These are phyloP conservation scores for Pimpla rufipes DNA, from an alignment of 2,888 invertebrate species.

Conservation along the genomic window DNA sequence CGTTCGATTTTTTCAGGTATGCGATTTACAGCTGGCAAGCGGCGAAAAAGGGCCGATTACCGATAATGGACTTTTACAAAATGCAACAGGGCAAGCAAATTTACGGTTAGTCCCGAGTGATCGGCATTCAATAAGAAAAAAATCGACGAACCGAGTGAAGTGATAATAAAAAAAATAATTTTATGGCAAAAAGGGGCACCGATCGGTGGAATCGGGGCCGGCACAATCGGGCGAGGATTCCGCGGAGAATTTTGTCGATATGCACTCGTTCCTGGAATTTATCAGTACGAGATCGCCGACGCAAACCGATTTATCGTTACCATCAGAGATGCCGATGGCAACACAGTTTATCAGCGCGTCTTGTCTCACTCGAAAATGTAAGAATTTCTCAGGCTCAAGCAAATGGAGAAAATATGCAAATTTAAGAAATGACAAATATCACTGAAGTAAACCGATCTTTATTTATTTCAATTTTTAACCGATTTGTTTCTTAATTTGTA, in stretches of 20 bases:
- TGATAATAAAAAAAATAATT: slow-evolving; percentile 11
- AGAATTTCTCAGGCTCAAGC: too few species aligned
- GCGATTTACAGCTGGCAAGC: slow-evolving; percentile 89
- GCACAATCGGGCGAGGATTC: slow-evolving; percentile 96
- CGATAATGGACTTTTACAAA: slow-evolving; percentile 93
- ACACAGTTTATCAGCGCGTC: slow-evolving; percentile 92
- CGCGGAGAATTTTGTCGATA: slow-evolving; percentile 97
- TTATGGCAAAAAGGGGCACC: slow-evolving; percentile 89
- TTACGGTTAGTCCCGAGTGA: slow-evolving; percentile 88
- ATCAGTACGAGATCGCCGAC: slow-evolving; percentile 93
- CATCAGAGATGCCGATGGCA: slow-evolving; percentile 89
- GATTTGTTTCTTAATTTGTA: too few species aligned
- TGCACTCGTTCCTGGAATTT: slow-evolving; percentile 95
- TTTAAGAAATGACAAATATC: too few species aligned
- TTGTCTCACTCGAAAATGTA: slow-evolving; percentile 90
- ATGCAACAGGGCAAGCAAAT: slow-evolving; percentile 92
- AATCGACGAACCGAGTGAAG: background rate
- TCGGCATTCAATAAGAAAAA: slow-evolving; percentile 23
- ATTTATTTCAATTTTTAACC: too few species aligned
- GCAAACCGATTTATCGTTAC: slow-evolving; percentile 97
- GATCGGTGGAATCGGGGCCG: slow-evolving; percentile 93
- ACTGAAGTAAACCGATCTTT: too few species aligned
- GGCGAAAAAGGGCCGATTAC: slow-evolving; percentile 88
- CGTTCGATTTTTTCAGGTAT: slow-evolving; percentile 87
- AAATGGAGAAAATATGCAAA: too few species aligned